These are phyloP conservation scores for Periphyllus acericola DNA, from an alignment of 2,888 invertebrate genomes.

Conservation along the genomic window DNA sequence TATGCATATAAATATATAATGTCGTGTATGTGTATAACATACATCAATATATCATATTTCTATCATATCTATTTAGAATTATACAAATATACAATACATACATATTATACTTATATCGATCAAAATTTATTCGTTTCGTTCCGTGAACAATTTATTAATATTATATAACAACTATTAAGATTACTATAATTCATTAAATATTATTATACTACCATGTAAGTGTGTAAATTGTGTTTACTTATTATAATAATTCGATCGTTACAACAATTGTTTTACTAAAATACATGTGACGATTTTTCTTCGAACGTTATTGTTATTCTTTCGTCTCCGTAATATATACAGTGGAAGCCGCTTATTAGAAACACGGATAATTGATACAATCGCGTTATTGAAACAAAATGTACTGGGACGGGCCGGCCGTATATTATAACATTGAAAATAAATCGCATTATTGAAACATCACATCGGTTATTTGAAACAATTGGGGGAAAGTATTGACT, in stretches of 20 bases:
- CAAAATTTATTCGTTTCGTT: slow-evolving; percentile 54
- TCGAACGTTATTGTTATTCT: not conserved
- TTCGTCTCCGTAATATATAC: not conserved
- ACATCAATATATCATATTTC: slow-evolving; percentile 14
- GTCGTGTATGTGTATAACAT: not conserved
- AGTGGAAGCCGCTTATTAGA: no score
- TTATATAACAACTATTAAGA: slow-evolving; percentile 38
- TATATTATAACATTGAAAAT: no score
- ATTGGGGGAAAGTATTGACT: no score
- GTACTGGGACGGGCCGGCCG: no score
- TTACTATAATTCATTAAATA: slow-evolving; percentile 21
- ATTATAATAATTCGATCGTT: slow-evolving; percentile 41
- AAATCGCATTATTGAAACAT: no score
- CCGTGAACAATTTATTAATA: slow-evolving; percentile 17
- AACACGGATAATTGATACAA: not conserved
- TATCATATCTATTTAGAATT: slow-evolving; percentile 49
- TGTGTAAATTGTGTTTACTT: slow-evolving; percentile 50
- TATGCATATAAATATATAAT: not conserved
- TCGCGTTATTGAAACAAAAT: no score
- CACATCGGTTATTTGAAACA: no score
- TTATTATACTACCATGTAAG: slow-evolving; percentile 30
- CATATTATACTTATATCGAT: slow-evolving; percentile 36
- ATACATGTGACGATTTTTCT: slow-evolving; percentile 53
- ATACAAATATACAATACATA: slow-evolving; percentile 1
- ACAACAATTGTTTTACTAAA: slow-evolving; percentile 49